These are phyloP conservation scores for Drosophila novamexicana DNA, from an alignment of 1,140 invertebrate species.

Conservation along the genomic window DNA sequence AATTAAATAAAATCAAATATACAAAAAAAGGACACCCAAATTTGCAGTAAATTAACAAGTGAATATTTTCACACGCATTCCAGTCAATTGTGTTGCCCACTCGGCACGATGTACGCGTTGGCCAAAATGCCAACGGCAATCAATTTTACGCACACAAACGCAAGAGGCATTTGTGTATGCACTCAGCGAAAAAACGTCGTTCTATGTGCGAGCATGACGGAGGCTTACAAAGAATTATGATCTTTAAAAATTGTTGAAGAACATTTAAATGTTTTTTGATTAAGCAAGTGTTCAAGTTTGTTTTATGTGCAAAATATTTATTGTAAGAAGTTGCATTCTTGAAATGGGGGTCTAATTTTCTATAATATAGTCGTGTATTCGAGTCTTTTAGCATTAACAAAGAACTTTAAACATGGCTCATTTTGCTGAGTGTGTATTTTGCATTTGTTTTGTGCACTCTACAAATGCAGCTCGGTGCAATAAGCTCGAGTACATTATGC, in stretches of 20 bases:
- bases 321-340: no score
- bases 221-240: no score
- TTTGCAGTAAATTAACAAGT: constrained; percentile 24
- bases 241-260: no score
- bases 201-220: no score
- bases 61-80: constrained; percentile 23
- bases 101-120: neutral
- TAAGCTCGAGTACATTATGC: constrained; percentile 25
- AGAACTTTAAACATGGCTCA: no score
- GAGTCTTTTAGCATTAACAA: no score
- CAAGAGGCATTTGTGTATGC: neutral
- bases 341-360: no score
- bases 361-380: no score
- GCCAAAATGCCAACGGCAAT: constrained; percentile 17
- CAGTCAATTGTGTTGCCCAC: constrained; percentile 1
- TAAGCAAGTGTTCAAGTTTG: no score
- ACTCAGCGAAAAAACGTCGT: neutral
- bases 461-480: constrained; percentile 5
- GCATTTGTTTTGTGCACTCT: neutral
- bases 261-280: no score
- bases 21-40: neutral
- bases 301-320: no score
- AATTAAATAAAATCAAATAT: neutral
- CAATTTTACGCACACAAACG: constrained; percentile 6
- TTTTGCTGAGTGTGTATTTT: neutral